Percentiles rank a stretch among this genome's conserved stretches.
Evolutionary conservation across 2,113 vertebrate species (phyloP).

Genomic region (Scatophagus argus): DNA sequence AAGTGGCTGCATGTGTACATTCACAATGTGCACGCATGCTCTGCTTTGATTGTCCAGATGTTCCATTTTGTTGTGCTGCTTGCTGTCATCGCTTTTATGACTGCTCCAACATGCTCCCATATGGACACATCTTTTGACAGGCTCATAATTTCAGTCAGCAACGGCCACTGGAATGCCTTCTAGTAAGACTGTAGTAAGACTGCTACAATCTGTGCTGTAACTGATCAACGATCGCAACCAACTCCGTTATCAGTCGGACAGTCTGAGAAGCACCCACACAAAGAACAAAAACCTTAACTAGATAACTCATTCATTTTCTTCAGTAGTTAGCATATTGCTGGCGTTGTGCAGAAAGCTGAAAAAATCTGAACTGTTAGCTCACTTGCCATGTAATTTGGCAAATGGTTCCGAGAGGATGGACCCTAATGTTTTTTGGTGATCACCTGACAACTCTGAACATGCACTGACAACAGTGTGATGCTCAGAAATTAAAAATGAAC

Average conservation of each 20-base stretch:
- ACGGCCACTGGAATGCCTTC: constrained; percentile 34
- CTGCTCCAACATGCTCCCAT: constrained; percentile 37
- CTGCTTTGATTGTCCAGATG: constrained; percentile 44
- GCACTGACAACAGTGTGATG: too few species aligned
- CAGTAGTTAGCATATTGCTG: not conserved
- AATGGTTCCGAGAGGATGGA: not conserved
- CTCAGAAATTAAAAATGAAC: too few species aligned
- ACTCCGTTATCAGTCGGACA: not conserved
- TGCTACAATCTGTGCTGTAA: constrained; percentile 14
- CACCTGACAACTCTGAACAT: too few species aligned
- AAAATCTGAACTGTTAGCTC: not conserved
- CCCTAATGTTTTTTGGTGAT: not conserved
- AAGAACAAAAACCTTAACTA: not conserved
- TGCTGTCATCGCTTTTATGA: constrained; percentile 44
- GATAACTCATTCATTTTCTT: not conserved
- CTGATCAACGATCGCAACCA: constrained; percentile 21
- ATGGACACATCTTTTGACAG: constrained; percentile 33
- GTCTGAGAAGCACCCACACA: not conserved
- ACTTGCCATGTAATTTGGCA: not conserved
- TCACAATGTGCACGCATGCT: constrained; percentile 36
- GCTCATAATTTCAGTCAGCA: constrained; percentile 43
- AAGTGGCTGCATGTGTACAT: constrained; percentile 17
- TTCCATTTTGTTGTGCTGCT: constrained; percentile 51
- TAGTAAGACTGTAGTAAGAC: constrained; percentile 41
- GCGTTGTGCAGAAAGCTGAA: not conserved